Evolutionary conservation across 2,888 invertebrate species (phyloP).

Genomic region (Autographa pulchrina): DNA sequence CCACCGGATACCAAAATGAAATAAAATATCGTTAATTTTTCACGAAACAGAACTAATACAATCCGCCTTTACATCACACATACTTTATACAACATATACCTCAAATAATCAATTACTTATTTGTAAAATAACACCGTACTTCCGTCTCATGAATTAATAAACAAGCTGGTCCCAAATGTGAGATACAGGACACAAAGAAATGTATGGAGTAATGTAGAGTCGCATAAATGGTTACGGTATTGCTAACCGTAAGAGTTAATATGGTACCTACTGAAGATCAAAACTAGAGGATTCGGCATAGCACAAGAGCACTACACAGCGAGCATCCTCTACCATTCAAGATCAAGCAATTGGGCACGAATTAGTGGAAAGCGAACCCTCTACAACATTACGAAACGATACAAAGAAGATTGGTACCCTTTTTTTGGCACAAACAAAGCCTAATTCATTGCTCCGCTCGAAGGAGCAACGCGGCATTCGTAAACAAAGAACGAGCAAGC

Average conservation of each 20-base stretch:
- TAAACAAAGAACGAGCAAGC: conserved; percentile 63
- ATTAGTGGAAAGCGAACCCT: conserved; percentile 55
- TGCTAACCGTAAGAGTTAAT: conserved; percentile 17
- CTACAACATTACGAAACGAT: conserved; percentile 47
- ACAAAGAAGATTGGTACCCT: conserved; percentile 53
- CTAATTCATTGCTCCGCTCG: conserved; percentile 63
- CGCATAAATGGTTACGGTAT: conserved; percentile 5
- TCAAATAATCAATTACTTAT: neutral
- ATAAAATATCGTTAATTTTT: conserved; percentile 23
- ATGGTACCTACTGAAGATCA: conserved; percentile 17
- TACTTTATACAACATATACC: neutral
- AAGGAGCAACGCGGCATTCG: conserved; percentile 48
- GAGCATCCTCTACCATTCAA: conserved; percentile 51
- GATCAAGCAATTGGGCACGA: conserved; percentile 50
- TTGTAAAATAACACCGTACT: neutral
- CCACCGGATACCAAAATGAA: conserved; percentile 7
- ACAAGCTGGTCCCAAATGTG: neutral
- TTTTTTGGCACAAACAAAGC: conserved; percentile 59
- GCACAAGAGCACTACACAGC: conserved; percentile 22
- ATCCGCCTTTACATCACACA: neutral
- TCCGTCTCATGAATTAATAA: neutral
- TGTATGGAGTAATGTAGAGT: conserved; percentile 28
- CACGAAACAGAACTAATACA: conserved; percentile 5
- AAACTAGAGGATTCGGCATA: conserved; percentile 32
- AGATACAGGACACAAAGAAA: conserved; percentile 7